Conservation (phyloP, 2,113 vertebrate species). For the Dipodomys spectabilis region DNA sequence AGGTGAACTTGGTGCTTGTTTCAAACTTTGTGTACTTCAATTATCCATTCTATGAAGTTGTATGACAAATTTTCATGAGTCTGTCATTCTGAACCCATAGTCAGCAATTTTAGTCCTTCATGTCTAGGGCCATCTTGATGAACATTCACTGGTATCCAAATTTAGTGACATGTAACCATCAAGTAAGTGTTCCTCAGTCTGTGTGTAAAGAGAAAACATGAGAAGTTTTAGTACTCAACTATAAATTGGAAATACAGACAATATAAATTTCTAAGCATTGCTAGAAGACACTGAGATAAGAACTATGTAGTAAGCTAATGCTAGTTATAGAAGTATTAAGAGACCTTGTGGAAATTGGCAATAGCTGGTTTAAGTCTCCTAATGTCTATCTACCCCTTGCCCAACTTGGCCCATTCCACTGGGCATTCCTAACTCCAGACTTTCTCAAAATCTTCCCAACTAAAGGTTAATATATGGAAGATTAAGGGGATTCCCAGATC, state of each 20-base stretch:
- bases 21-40: not conserved
- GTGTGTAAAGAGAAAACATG: not conserved
- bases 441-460: not conserved
- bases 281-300: not conserved
- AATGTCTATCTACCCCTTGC: not conserved
- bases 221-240: not conserved
- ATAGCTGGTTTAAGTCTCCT: not conserved
- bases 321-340: not conserved
- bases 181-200: not conserved
- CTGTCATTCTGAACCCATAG: not conserved
- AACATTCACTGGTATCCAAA: not conserved
- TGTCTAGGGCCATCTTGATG: not conserved
- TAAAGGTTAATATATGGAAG: not conserved
- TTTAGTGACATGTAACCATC: not conserved
- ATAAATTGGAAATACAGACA: not conserved
- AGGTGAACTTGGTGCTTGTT: not conserved
- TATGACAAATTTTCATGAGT: not conserved
- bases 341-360: not conserved
- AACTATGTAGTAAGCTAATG: not conserved
- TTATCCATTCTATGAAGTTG: not conserved
- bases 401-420: not conserved
- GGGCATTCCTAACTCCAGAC: accelerated
- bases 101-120: not conserved
- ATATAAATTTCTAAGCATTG: not conserved
- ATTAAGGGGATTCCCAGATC: too few relatives aligned